Conservation (phyloP, 2,113 vertebrate species). For the Aldabrachelys gigantea region DNA sequence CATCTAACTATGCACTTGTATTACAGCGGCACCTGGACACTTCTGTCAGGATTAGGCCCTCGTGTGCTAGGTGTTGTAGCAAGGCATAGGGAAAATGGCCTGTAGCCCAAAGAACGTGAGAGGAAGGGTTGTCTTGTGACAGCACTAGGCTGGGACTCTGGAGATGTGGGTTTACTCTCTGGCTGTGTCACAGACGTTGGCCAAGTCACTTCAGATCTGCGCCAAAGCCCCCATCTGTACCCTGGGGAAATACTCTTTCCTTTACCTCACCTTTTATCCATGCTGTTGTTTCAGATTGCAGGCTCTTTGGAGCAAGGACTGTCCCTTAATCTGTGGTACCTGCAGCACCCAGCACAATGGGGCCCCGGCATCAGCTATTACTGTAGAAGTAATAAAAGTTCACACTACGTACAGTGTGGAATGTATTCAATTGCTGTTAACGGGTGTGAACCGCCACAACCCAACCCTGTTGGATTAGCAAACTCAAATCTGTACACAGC, state of each 20-base stretch:
- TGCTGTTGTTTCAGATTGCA: background rate
- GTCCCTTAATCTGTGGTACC: background rate
- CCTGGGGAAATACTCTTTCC: background rate
- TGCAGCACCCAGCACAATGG: background rate
- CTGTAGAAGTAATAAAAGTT: background rate
- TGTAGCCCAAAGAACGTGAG: background rate
- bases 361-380: background rate
- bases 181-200: background rate
- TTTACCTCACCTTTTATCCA: background rate
- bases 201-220: background rate
- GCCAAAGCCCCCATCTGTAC: background rate
- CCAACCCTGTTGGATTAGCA: background rate
- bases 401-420: background rate
- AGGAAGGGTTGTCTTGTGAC: background rate
- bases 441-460: background rate
- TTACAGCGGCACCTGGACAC: background rate
- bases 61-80: background rate
- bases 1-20: background rate
- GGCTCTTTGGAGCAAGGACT: background rate
- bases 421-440: background rate
- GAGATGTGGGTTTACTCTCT: background rate
- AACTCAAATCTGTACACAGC: background rate
- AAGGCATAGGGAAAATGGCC: background rate
- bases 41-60: background rate
- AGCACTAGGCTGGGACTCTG: background rate